phyloP scores from a whole-genome alignment of 2,888 invertebrate species.

The Leptopterna dolabrata region DNA sequence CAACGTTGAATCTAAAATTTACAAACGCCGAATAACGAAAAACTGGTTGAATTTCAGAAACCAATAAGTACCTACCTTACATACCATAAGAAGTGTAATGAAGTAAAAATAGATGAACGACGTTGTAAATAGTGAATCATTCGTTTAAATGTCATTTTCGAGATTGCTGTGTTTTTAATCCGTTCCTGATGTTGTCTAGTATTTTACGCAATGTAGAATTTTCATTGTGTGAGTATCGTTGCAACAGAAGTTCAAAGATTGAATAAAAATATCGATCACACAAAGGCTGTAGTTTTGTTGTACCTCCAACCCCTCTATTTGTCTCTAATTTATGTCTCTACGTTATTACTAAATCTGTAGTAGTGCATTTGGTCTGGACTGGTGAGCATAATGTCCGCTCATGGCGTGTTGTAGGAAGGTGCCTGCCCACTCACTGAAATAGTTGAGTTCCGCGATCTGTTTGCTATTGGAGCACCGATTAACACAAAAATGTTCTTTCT shows the following conservation, averaged over 20 bases:
- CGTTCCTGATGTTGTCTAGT: conserved; percentile 23
- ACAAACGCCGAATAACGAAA: neutral
- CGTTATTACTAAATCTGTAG: neutral
- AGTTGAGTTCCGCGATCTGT: too few species aligned
- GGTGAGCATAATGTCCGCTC: neutral
- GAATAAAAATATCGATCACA: neutral
- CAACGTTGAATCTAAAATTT: neutral
- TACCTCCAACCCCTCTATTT: neutral
- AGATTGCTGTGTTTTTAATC: conserved; percentile 12
- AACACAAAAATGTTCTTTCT: too few species aligned
- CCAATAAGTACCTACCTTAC: neutral
- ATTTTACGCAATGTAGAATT: conserved; percentile 16
- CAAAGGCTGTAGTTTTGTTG: neutral
- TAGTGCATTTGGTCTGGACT: conserved; percentile 33
- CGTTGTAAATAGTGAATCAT: neutral
- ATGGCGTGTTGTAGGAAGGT: too few species aligned
- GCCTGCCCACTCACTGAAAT: too few species aligned
- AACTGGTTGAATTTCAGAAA: neutral
- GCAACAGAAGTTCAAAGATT: neutral
- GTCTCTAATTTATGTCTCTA: neutral
- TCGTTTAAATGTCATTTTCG: neutral
- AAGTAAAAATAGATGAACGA: neutral
- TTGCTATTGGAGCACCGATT: too few species aligned
- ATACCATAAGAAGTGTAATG: neutral
- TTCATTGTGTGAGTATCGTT: neutral